Percentiles rank a stretch among this genome's conserved stretches.
Evolutionary conservation across 1,140 invertebrate species (phyloP).

Genomic region (Drosophila watanabei): DNA sequence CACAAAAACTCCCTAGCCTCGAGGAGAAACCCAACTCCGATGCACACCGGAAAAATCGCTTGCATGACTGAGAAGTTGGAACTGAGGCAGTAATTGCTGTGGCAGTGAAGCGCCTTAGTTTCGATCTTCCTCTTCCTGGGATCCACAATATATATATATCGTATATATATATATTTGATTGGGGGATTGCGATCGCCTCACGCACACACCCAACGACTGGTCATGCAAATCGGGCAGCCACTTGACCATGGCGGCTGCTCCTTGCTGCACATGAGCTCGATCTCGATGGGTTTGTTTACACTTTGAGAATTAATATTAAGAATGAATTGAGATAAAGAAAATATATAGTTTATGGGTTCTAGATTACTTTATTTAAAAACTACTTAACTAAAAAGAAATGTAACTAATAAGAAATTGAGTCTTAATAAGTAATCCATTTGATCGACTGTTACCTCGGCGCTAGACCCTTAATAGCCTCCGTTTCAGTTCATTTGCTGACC

Average conservation of each 20-base stretch:
- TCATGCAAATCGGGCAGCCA: conserved; percentile 75
- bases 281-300: conserved; percentile 13
- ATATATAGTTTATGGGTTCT: no score
- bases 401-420: not conserved
- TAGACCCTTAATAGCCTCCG: not conserved
- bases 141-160: not conserved
- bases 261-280: conserved; percentile 50
- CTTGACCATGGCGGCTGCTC: conserved; percentile 47
- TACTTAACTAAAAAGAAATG: not conserved
- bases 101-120: conserved; percentile 60
- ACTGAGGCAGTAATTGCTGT: conserved; percentile 51
- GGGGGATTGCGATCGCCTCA: conserved; percentile 35
- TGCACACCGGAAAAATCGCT: conserved; percentile 56
- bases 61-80: conserved; percentile 54
- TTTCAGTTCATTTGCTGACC: conserved; percentile 7
- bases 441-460: not conserved
- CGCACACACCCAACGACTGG: conserved; percentile 74
- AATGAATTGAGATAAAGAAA: not conserved
- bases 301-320: not conserved
- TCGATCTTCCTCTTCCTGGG: conserved; percentile 53
- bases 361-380: not conserved
- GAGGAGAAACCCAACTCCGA: conserved; percentile 31
- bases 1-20: conserved; percentile 20
- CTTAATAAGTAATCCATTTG: not conserved
- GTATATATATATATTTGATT: conserved; percentile 20